These are phyloP conservation scores for Drosophila lacicola DNA, from an alignment of 2,888 invertebrate species.

Conservation along the genomic window DNA sequence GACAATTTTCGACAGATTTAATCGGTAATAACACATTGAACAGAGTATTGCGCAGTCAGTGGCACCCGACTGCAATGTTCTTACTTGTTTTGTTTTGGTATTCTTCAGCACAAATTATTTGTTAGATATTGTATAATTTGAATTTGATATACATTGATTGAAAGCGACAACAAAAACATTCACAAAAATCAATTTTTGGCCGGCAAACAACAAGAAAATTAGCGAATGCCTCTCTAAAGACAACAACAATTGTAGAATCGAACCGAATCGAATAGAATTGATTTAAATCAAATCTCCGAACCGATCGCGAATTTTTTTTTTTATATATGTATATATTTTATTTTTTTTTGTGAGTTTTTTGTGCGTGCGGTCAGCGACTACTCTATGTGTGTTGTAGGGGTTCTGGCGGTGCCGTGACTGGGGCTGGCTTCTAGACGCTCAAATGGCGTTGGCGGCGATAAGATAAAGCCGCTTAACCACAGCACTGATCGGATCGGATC, in stretches of 20 bases:
- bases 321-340: background rate
- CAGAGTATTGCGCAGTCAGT: too few species aligned
- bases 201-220: slow-evolving; percentile 12
- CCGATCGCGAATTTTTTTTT: slow-evolving; percentile 17
- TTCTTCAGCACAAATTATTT: background rate
- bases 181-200: background rate
- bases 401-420: slow-evolving; percentile 12
- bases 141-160: background rate
- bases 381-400: slow-evolving; percentile 19
- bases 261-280: slow-evolving; percentile 7
- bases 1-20: too few species aligned
- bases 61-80: too few species aligned
- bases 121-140: too few species aligned
- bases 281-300: slow-evolving; percentile 5
- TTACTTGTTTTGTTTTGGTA: background rate
- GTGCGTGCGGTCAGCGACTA: slow-evolving; percentile 21
- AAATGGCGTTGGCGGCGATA: slow-evolving; percentile 28
- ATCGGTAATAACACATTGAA: too few species aligned
- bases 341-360: background rate
- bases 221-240: slow-evolving; percentile 19
- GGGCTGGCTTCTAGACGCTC: slow-evolving; percentile 19
- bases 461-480: slow-evolving; percentile 47
- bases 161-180: background rate
- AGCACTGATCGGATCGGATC: slow-evolving; percentile 32
- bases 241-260: slow-evolving; percentile 41